Base-by-base conservation (phyloP, 2,888 invertebrate genomes). In the Myopa tessellatipennis region DNA sequence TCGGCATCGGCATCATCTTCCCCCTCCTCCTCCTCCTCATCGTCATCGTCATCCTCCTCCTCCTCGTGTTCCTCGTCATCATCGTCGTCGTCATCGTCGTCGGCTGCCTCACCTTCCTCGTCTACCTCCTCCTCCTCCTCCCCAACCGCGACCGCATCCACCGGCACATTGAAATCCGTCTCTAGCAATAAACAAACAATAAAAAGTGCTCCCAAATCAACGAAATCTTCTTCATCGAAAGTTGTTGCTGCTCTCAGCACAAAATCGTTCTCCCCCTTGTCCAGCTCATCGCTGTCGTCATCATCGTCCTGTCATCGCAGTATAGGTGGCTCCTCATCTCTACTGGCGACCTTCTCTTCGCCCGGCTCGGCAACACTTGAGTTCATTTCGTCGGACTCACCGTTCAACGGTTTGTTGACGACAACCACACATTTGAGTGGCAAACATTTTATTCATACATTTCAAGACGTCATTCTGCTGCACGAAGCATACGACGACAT, bases 401-500 rank as follows among this genome's bases (percentile, higher is more conserved):
- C 84, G 76, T 89, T 87, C 82, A 88, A 87, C 85, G 87, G 88
- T 81, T 82, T 89, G 77, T 82, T 89, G 81, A 85, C 87, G 81
- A 74, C 63, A 34, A 84, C 85, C 80, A 82, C 88, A 65, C 84
- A 85, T 80, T 82, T 85, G 79, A 85, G 87, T 83, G 87, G 87
- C 79, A 88, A 88, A 82, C 77, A 79, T 67, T 85, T 88, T 82
- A 85, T 86, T 83, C 87, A 87, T 36, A 84, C 86, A 74, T 88
- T 87, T 85, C 87, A 87, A 83, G 87, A 89, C 79, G 86, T 87
- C 34, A 89, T 87, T 81, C 78, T 88, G 81, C 82, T 89, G 84
- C 87, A 88, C 84, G 89, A 88, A 82, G 84, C 87, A 81, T 87
- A 86, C 85, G 87, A 88, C 87, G 88, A 86, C 83, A 89, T 89